phyloP scores from a whole-genome alignment of 2,797 vertebrate species.

The Pachyuromys duprasi region DNA sequence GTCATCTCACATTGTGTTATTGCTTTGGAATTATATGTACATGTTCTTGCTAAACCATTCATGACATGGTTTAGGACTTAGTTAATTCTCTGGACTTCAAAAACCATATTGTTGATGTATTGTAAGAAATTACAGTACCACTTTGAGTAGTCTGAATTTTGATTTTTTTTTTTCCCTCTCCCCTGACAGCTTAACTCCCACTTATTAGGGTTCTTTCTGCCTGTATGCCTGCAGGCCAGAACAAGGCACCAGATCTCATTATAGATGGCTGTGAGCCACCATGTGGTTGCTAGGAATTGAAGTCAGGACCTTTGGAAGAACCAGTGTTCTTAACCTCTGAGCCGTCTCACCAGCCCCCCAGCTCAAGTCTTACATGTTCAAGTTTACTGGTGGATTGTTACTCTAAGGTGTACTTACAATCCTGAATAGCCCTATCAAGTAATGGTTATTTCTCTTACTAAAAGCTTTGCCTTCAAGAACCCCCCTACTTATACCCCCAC shows the following conservation, averaged over 20 bases:
- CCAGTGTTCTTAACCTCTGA: too few relatives aligned
- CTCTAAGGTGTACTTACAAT: background rate
- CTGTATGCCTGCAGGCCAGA: too few relatives aligned
- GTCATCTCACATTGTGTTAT: background rate
- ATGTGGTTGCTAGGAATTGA: too few relatives aligned
- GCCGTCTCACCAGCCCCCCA: background rate
- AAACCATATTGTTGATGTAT: background rate
- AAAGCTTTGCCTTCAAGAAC: background rate
- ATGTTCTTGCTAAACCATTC: too few relatives aligned
- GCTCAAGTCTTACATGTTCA: background rate
- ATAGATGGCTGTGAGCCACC: too few relatives aligned
- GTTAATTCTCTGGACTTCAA: background rate
- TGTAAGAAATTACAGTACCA: background rate
- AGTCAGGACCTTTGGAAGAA: too few relatives aligned
- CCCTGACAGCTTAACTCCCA: too few relatives aligned
- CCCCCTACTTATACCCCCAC: accelerated
- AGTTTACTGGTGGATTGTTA: background rate
- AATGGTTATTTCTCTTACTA: background rate
- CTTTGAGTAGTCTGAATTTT: slow-evolving; percentile 11
- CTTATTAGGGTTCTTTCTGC: too few relatives aligned
- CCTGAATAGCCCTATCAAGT: background rate
- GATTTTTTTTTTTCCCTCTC: background rate
- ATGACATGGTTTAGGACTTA: background rate
- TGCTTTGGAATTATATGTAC: background rate
- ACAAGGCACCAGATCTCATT: too few relatives aligned